A percentile compares a stretch with the other conserved stretches of the same genome.
phyloP scores from a whole-genome alignment of 2,797 vertebrate species.

The Gymnopithys bicolor region DNA sequence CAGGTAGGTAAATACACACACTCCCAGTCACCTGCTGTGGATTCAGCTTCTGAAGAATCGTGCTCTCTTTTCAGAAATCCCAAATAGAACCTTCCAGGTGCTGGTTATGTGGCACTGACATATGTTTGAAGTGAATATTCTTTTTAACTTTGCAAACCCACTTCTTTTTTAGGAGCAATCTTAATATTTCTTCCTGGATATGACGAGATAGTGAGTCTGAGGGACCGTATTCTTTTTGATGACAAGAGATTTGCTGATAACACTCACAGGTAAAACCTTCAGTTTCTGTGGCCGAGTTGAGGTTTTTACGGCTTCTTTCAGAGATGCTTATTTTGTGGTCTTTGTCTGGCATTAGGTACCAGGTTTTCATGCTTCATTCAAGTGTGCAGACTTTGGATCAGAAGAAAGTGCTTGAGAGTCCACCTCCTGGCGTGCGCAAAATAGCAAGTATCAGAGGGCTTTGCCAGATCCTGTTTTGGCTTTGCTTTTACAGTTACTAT shows the following conservation, averaged over 20 bases:
- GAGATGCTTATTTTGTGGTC: not conserved
- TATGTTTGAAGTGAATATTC: not conserved
- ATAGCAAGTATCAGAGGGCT: constrained; percentile 83
- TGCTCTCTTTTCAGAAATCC: not conserved
- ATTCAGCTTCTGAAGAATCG: not conserved
- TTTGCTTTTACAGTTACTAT: not conserved
- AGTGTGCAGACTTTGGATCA: constrained; percentile 95
- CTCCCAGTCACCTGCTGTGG: not conserved
- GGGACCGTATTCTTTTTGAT: constrained; percentile 88
- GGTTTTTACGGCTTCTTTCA: not conserved
- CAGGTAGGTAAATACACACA: constrained; percentile 75
- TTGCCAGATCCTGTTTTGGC: not conserved
- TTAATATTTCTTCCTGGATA: constrained; percentile 95
- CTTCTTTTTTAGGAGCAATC: constrained; percentile 82
- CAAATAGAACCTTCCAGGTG: rapidly evolving
- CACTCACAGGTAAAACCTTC: constrained; percentile 82
- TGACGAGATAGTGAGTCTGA: constrained; percentile 90
- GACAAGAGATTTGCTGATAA: constrained; percentile 88
- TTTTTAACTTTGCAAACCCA: not conserved
- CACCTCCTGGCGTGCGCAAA: constrained; percentile 88
- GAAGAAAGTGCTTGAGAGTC: constrained; percentile 87
- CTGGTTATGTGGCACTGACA: not conserved
- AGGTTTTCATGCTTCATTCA: constrained; percentile 92
- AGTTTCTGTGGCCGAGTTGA: not conserved
- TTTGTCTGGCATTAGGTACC: constrained; percentile 81